Evolutionary conservation across 2,797 vertebrate species (phyloP), one percentile per base, ranked within the genome.

Genomic region (Parambassis ranga): DNA sequence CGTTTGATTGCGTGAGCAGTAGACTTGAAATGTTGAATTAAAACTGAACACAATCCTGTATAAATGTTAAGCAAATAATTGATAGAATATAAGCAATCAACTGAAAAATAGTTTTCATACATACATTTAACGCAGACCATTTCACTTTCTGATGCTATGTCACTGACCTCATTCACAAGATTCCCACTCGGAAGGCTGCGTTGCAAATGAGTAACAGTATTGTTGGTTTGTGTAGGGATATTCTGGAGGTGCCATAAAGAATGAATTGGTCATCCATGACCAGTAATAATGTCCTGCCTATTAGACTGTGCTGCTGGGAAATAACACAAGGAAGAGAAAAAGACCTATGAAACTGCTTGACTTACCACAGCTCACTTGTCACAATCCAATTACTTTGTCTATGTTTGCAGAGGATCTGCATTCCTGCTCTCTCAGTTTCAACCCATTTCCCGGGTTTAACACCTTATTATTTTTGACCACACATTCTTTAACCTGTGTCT

Each of bases 381-480:
- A 79, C 81, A 85, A 82, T 82, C 83, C 85, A 91, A 89, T 90
- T 91, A 88, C 71, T 79, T 71, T 77, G 67, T 71, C 72, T 74
- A 14, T 74, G 76, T 87, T 90, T 81, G 64, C 59, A 32, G 65
- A 31, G 9, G 66, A 61, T 75, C 75, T 35, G 61, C 63, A 56
- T 41, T 61, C 77, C 35, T 67, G 53, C 56, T 48, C 37, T 27
- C 43, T 43, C 60, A 48, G 61, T 69, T 72, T 66, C 41, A 66
- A 67, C 75, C 79, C 53, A 66, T 86, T 82, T 76, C 59, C 67
- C 16, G 41, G 49, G 61, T 80, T 86, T 83, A 89, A 77, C 77
- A 85, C 65, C 70, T 73, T 83, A 75, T 87, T 86, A 79, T 67
- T 74, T 84, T 74, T 59, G 46, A 79, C 61, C 61, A 68, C 61